Conservation (phyloP, 2,888 invertebrate species). For the Petrophora chlorosata region DNA sequence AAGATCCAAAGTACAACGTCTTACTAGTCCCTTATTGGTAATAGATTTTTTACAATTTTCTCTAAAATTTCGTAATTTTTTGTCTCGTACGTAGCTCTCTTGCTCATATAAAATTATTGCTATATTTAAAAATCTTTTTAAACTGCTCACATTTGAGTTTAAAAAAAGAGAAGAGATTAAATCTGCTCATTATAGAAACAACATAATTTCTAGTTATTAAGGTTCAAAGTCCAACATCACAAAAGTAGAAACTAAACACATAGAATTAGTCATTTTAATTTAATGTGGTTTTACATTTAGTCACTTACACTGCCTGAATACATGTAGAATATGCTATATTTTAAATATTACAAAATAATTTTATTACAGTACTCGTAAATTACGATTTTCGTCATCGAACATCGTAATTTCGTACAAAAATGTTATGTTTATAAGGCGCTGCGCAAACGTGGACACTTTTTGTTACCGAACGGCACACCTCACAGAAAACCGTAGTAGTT, state of each 20-base stretch:
- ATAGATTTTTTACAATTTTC: constrained; percentile 14
- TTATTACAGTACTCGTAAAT: no score
- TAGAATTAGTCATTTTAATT: constrained; percentile 14
- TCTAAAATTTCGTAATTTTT: constrained; percentile 6
- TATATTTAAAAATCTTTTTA: constrained; percentile 10
- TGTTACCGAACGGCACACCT: no score
- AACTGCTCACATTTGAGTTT: background rate
- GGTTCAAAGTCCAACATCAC: constrained; percentile 25
- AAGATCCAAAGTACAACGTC: constrained; percentile 27
- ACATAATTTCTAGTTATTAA: constrained; percentile 23
- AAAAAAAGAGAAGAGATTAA: background rate
- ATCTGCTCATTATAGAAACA: constrained; percentile 13
- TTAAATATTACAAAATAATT: constrained; percentile 4
- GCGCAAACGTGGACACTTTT: no score
- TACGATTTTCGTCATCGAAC: no score
- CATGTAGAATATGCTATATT: constrained; percentile 3
- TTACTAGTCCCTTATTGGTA: constrained; percentile 33
- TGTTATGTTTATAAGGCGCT: no score
- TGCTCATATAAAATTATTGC: constrained; percentile 11
- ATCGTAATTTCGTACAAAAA: no score
- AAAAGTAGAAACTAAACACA: constrained; percentile 25
- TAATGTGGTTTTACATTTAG: constrained; percentile 19
- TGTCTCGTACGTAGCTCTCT: constrained; percentile 11
- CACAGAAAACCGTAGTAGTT: no score
- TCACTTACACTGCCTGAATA: constrained; percentile 31